A percentile compares a stretch with the other conserved stretches of the same genome.
Conservation (phyloP, 1,140 invertebrate genomes). For the Drosophila littoralis region DNA sequence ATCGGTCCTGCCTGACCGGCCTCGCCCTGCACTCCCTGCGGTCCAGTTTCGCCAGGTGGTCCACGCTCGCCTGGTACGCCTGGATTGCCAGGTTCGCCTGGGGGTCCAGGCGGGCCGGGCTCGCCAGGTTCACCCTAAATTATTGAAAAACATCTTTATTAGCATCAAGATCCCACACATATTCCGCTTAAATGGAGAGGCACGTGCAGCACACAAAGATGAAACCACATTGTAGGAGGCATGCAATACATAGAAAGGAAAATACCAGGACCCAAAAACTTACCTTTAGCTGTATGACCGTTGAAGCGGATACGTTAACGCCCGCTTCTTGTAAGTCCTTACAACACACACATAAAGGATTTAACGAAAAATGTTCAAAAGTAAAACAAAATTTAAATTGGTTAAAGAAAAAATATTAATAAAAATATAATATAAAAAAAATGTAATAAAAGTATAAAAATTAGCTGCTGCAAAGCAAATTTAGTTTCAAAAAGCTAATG, state of each 20-base stretch:
- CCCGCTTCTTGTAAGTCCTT: conserved; percentile 95
- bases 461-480: conserved; percentile 64
- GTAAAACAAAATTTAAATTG: conserved; percentile 51
- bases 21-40: conserved; percentile 81
- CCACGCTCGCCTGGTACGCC: conserved; percentile 93
- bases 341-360: conserved; percentile 64
- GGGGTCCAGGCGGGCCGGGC: conserved; percentile 93
- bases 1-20: conserved; percentile 88
- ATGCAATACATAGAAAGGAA: conserved; percentile 17
- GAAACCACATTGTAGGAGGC: conserved; percentile 10
- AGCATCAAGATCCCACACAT: conserved; percentile 37
- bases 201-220: conserved; percentile 45
- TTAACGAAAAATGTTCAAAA: conserved; percentile 43
- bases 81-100: conserved; percentile 91
- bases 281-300: conserved; percentile 95
- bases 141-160: conserved; percentile 60
- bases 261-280: conserved; percentile 83
- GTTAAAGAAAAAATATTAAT: conserved; percentile 48
- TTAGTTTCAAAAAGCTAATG: conserved; percentile 10
- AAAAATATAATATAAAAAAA: not conserved
- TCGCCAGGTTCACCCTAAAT: conserved; percentile 94
- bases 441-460: conserved; percentile 32
- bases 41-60: conserved; percentile 85
- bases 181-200: conserved; percentile 37
- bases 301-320: conserved; percentile 94